Base-by-base conservation (phyloP, 2,797 vertebrate species). In the Arrhamphus sclerolepis region DNA sequence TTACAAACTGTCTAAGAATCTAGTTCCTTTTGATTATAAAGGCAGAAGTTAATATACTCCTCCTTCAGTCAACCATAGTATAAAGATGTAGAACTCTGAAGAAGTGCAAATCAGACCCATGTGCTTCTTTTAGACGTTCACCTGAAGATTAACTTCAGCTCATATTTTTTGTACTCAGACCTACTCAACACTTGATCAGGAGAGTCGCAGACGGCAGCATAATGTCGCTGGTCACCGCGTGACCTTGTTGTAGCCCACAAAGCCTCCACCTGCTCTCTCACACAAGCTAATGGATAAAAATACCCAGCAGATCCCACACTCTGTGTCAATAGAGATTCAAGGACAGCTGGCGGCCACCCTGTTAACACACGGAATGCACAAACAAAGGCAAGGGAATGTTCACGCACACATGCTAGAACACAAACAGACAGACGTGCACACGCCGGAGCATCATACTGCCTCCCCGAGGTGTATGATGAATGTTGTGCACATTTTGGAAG, bases 241-340 rank as follows among this genome's bases (percentile, higher is more conserved):
- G 90, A 92, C 91, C 91, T 93, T 91, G 90, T 73, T 74, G 86
- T 62, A 63, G 70, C 82, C 75, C 72, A 77, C 83, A 88, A 85
- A 88, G 76, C 73, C 77, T 90, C 89, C 91, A 93, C 91, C 88
- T 93, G 91, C 90, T 91, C 72, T 81, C 75, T 78, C 81, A 70
- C 83, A 81, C 87, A 80, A 81, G 84, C 84, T 82, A 77, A 83
- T 75, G 77, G 87, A 89, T 91, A 91, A 89, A 93, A 92, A 93
- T 91, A 92, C 85, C 77, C 83, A 71, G 61, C 76, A 88, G 89
- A 83, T 85, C 87, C 79, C 81, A 86, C 82, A 84, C 85, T 82
- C 77, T 83, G 82, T 91, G 87, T 91, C 89, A 88, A 89, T 86
- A 87, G 60, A 83, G 79, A 89, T 70, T 89, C 89, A 91, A 91